Percentiles rank a stretch among this genome's conserved stretches.
Conservation (phyloP, 2,113 vertebrate species). For the Bombycilla garrulus region DNA sequence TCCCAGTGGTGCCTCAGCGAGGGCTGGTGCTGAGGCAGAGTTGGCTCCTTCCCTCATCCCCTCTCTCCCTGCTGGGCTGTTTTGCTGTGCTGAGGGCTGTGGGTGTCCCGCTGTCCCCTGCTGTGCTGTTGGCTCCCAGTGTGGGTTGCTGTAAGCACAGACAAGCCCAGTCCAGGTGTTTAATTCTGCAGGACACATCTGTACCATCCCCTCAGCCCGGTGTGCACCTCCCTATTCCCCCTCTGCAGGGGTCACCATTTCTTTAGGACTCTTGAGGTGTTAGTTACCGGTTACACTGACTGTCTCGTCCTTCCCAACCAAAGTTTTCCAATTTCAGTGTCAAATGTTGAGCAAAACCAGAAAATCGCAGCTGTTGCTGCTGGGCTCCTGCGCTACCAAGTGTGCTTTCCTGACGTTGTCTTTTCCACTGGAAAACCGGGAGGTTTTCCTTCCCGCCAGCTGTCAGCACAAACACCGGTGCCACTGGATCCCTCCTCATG, state of each 20-base stretch:
- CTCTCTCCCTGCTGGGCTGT: accelerated
- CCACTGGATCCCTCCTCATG: neutral
- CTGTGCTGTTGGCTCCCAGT: neutral
- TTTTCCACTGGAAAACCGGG: conserved; percentile 16
- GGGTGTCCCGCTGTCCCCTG: neutral
- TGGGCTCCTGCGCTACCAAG: neutral
- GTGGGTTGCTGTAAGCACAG: accelerated
- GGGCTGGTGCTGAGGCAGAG: neutral
- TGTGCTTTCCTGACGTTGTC: neutral
- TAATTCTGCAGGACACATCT: neutral
- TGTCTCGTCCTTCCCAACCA: neutral
- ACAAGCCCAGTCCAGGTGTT: neutral
- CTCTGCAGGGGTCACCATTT: neutral
- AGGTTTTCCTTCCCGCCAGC: neutral
- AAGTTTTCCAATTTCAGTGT: neutral
- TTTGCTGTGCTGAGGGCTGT: accelerated
- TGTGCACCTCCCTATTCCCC: accelerated
- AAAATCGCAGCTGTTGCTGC: neutral
- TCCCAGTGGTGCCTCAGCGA: accelerated
- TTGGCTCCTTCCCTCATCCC: accelerated
- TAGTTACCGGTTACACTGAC: neutral
- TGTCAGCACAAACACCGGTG: neutral
- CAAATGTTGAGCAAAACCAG: neutral
- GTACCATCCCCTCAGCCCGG: accelerated
- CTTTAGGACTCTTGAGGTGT: accelerated